These are phyloP conservation scores for Tokudaia muenninki DNA, from an alignment of 2,797 vertebrate genomes.

Conservation along the genomic window DNA sequence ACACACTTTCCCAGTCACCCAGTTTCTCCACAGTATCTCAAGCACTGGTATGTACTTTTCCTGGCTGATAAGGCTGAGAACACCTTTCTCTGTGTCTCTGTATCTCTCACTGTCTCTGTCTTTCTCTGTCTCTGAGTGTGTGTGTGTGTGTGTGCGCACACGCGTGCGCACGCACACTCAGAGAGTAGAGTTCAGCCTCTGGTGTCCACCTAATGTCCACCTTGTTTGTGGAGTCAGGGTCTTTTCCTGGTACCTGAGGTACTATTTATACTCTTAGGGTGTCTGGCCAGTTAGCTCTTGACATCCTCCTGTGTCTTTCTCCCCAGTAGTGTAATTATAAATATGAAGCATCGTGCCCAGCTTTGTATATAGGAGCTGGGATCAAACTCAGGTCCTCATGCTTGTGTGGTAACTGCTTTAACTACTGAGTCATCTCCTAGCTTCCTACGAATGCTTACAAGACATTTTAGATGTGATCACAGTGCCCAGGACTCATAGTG, in stretches of 20 bases:
- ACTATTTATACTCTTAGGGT: neutral
- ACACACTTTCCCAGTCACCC: neutral
- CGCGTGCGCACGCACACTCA: rapidly evolving
- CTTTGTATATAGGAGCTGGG: neutral
- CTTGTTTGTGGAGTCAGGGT: neutral
- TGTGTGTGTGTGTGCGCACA: neutral
- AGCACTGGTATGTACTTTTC: neutral
- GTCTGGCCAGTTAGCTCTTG: neutral
- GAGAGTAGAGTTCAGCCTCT: neutral
- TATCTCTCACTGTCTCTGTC: neutral
- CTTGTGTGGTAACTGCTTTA: neutral
- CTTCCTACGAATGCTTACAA: no score
- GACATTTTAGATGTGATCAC: neutral
- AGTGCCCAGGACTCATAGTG: neutral
- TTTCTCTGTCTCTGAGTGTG: neutral
- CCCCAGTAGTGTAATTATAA: neutral
- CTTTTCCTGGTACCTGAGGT: neutral
- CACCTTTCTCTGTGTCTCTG: neutral
- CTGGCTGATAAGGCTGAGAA: neutral
- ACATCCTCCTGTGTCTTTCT: neutral
- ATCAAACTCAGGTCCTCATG: neutral
- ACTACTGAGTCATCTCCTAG: neutral
- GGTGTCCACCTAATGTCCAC: neutral
- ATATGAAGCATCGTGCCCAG: no score
- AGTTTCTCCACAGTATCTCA: neutral